Evolutionary conservation across 2,888 invertebrate species (phyloP).

Genomic region (Dolomedes plantarius): DNA sequence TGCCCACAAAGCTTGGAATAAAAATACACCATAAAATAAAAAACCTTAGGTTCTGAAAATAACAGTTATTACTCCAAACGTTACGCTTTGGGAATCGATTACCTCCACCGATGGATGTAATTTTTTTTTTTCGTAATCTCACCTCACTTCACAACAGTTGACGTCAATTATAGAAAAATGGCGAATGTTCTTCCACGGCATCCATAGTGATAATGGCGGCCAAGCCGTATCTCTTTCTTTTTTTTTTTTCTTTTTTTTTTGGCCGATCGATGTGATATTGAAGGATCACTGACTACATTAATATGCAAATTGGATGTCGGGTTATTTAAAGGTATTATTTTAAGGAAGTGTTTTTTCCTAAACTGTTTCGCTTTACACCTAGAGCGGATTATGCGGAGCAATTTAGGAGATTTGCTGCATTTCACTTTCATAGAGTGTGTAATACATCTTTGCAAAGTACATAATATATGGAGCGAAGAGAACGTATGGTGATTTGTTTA

Average conservation of each 20-base stretch:
- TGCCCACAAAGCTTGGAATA: too few species aligned
- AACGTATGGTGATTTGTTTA: background rate
- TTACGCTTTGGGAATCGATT: slow-evolving; percentile 1
- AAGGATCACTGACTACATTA: slow-evolving; percentile 6
- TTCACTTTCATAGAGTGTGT: background rate
- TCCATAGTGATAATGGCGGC: background rate
- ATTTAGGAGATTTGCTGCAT: background rate
- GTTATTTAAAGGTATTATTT: background rate
- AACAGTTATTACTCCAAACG: background rate
- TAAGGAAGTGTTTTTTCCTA: background rate
- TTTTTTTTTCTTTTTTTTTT: too few species aligned
- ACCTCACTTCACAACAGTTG: background rate
- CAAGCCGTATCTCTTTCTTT: background rate
- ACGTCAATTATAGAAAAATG: slow-evolving; percentile 8
- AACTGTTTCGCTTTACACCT: background rate
- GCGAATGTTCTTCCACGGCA: background rate
- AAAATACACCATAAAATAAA: too few species aligned
- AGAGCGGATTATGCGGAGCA: background rate
- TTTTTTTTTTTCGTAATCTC: background rate
- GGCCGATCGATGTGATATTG: slow-evolving; percentile 1
- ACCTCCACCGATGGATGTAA: background rate
- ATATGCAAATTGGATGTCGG: slow-evolving; percentile 20
- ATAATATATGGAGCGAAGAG: background rate
- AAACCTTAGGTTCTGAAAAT: background rate
- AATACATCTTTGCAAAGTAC: background rate